A percentile compares a stretch with the other conserved stretches of the same genome.
Conservation (phyloP, 2,888 invertebrate species). For the Cybosia mesomella region DNA sequence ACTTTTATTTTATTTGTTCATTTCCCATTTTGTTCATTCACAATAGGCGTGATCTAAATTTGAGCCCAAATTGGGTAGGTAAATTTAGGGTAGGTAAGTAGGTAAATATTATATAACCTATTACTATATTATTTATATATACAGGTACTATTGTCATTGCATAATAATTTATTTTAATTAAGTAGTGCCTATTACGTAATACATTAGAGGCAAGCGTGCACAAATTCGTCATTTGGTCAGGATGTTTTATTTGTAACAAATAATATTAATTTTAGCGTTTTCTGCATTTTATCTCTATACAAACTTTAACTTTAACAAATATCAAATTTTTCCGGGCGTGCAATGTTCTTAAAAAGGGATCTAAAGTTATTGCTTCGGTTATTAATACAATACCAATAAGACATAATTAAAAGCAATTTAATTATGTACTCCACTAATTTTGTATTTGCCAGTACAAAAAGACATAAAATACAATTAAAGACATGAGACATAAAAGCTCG, state of each 20-base stretch:
- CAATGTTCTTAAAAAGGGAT: no score
- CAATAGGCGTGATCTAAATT: no score
- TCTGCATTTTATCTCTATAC: no score
- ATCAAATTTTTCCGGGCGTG: no score
- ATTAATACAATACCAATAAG: background rate
- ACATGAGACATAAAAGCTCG: constrained; percentile 14
- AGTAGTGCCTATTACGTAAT: background rate
- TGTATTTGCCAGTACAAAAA: background rate
- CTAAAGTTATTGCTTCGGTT: no score
- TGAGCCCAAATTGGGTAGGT: no score
- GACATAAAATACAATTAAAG: background rate
- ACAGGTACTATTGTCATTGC: background rate
- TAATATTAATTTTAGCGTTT: no score
- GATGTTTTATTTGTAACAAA: background rate
- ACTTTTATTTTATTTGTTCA: background rate
- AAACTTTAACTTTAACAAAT: background rate
- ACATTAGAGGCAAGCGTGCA: background rate
- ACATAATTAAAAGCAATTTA: background rate
- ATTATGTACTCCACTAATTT: background rate
- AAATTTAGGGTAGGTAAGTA: background rate
- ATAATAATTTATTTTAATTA: background rate
- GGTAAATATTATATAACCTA: background rate
- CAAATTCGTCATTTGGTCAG: background rate
- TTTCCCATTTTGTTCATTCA: no score
- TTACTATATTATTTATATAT: background rate